These are phyloP conservation scores for Catagonus wagneri DNA, from an alignment of 2,113 vertebrate species.

Conservation along the genomic window DNA sequence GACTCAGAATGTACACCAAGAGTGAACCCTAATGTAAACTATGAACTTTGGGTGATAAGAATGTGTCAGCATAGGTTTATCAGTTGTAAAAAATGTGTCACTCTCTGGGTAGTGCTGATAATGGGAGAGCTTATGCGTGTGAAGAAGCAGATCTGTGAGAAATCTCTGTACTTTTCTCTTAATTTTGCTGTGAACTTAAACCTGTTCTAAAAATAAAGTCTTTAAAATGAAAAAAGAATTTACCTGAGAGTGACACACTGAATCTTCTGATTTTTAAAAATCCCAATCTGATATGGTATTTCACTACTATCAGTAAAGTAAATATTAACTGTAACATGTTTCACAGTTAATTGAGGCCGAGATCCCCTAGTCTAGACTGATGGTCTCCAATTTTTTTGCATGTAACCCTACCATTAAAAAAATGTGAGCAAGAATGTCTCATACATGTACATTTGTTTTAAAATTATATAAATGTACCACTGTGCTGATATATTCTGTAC, in stretches of 20 bases:
- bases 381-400: not conserved
- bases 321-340: not conserved
- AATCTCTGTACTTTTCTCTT: not conserved
- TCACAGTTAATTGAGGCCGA: slow-evolving; percentile 15
- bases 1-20: not conserved
- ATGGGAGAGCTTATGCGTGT: not conserved
- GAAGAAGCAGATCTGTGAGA: not conserved
- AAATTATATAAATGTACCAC: not conserved
- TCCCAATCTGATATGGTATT: not conserved
- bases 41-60: not conserved
- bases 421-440: not conserved
- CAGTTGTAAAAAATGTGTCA: not conserved
- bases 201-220: not conserved
- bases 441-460: not conserved
- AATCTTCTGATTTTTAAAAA: slow-evolving; percentile 10
- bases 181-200: not conserved
- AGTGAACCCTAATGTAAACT: not conserved
- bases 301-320: not conserved
- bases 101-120: not conserved
- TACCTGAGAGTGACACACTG: not conserved
- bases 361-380: not conserved
- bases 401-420: not conserved
- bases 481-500: not conserved
- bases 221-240: not conserved
- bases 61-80: not conserved